Evolutionary conservation across 1,140 invertebrate species (phyloP).

Genomic region (Kradibia gibbosae): DNA sequence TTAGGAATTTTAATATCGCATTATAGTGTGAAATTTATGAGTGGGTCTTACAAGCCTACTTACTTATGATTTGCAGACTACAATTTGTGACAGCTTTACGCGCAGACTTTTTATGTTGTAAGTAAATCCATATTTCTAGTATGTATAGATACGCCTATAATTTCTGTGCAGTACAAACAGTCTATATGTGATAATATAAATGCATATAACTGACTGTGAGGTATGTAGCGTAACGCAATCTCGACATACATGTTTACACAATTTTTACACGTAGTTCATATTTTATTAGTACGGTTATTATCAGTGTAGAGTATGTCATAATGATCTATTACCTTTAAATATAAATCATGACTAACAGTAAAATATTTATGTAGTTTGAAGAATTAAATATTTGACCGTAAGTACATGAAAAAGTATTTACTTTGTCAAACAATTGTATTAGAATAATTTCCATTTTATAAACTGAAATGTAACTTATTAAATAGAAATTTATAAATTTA

Average conservation of each 20-base stretch:
- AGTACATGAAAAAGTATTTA: too few relatives aligned
- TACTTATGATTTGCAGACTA: background rate
- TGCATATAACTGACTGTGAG: background rate
- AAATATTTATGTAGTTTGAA: too few relatives aligned
- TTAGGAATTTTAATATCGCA: too few relatives aligned
- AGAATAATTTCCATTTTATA: too few relatives aligned
- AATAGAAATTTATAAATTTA: background rate
- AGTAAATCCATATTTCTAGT: background rate
- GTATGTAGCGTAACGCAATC: background rate
- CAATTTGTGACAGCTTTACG: background rate
- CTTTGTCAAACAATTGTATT: too few relatives aligned
- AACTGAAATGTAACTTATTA: background rate
- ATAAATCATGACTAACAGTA: too few relatives aligned
- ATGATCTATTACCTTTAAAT: too few relatives aligned
- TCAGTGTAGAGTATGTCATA: too few relatives aligned
- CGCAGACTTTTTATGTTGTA: background rate
- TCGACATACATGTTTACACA: background rate
- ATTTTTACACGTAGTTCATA: background rate
- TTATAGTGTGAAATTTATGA: background rate
- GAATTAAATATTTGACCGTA: too few relatives aligned
- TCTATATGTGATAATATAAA: background rate
- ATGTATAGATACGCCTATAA: background rate
- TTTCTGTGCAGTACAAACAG: background rate
- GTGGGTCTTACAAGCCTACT: background rate
- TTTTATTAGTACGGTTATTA: background rate